These are phyloP conservation scores for Ctenopoma kingsleyae DNA, from an alignment of 2,797 vertebrate species.

Conservation along the genomic window DNA sequence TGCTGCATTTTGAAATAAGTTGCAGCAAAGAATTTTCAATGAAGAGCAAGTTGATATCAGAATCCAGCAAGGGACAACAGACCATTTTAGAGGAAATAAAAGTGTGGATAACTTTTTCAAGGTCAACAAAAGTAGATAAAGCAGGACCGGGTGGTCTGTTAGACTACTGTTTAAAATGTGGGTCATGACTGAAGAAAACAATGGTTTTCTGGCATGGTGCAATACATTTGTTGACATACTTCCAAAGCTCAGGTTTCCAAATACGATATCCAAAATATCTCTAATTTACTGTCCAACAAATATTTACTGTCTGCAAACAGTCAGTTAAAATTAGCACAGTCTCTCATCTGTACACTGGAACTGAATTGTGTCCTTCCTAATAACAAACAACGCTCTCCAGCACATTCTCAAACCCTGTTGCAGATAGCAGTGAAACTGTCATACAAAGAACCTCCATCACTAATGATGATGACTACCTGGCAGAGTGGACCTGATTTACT, in stretches of 20 bases:
- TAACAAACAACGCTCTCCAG: constrained; percentile 17
- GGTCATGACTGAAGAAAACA: constrained; percentile 38
- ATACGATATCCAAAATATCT: constrained; percentile 4
- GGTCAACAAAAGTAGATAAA: constrained; percentile 50
- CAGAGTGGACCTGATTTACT: constrained; percentile 3
- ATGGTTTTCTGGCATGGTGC: constrained; percentile 31
- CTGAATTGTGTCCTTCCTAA: constrained; percentile 15
- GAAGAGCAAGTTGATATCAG: constrained; percentile 18
- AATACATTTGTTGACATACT: constrained; percentile 21
- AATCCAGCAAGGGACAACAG: constrained; percentile 43
- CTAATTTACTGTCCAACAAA: constrained; percentile 14
- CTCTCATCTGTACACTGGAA: constrained; percentile 16
- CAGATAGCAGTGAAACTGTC: constrained; percentile 17
- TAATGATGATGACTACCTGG: neutral
- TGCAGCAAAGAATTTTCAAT: constrained; percentile 36
- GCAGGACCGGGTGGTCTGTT: constrained; percentile 17
- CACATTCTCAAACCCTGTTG: constrained; percentile 11
- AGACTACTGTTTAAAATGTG: constrained; percentile 26
- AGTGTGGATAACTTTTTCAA: constrained; percentile 23
- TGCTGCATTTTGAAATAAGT: constrained; percentile 50
- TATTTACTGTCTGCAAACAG: constrained; percentile 29
- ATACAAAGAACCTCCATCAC: constrained; percentile 7
- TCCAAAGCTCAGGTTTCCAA: constrained; percentile 29
- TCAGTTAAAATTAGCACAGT: constrained; percentile 5
- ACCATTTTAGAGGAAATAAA: constrained; percentile 32